phyloP scores from a whole-genome alignment of 2,888 invertebrate genomes.

The Sicus ferrugineus region DNA sequence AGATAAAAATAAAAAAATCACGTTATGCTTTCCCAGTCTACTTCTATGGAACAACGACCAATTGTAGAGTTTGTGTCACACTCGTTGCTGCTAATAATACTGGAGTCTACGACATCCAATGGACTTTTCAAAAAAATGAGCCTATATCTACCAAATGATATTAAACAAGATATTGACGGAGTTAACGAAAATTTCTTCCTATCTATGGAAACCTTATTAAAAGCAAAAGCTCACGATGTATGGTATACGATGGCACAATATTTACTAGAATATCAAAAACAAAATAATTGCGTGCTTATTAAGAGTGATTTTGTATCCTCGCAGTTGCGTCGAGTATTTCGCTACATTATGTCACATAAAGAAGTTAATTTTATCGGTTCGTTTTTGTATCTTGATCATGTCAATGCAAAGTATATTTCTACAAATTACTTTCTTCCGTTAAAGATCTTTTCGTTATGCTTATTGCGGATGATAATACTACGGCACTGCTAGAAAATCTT shows the following conservation, averaged over 20 bases:
- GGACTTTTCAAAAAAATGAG: slow-evolving; percentile 48
- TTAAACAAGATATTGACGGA: slow-evolving; percentile 46
- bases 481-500: slow-evolving; percentile 51
- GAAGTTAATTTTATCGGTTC: slow-evolving; percentile 60
- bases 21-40: slow-evolving; percentile 34
- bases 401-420: too few species aligned
- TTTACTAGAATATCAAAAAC: slow-evolving; percentile 55
- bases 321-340: slow-evolving; percentile 56
- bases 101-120: slow-evolving; percentile 48
- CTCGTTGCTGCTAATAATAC: slow-evolving; percentile 52
- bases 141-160: slow-evolving; percentile 40
- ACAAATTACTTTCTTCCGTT: not conserved
- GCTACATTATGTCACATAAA: slow-evolving; percentile 56
- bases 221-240: slow-evolving; percentile 57
- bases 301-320: slow-evolving; percentile 53
- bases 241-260: slow-evolving; percentile 60
- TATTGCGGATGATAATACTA: slow-evolving; percentile 51
- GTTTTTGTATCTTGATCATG: too few species aligned
- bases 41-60: slow-evolving; percentile 48
- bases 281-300: slow-evolving; percentile 48
- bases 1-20: too few species aligned
- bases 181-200: slow-evolving; percentile 55
- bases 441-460: slow-evolving; percentile 59
- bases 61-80: slow-evolving; percentile 57
- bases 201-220: slow-evolving; percentile 57